These are phyloP conservation scores for Zaprionus lineosus DNA, from an alignment of 2,888 invertebrate genomes.

Conservation along the genomic window DNA sequence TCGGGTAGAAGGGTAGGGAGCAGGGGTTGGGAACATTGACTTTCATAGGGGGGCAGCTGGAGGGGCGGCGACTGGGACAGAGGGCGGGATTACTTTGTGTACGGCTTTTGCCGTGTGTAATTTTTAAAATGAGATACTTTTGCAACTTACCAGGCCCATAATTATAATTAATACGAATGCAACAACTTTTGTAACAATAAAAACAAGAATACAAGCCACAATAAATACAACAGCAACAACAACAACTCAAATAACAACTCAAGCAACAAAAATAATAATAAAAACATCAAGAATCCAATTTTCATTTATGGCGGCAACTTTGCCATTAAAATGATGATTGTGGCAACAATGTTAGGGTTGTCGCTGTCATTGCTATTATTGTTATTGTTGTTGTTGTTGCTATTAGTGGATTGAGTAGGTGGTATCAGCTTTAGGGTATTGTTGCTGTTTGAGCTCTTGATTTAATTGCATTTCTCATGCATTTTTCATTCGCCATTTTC, in stretches of 20 bases:
- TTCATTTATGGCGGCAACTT: slow-evolving; percentile 69
- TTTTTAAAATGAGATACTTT: slow-evolving; percentile 75
- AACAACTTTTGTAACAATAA: slow-evolving; percentile 18
- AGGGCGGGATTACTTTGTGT: slow-evolving; percentile 19
- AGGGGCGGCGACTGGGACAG: background rate
- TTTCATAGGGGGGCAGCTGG: background rate
- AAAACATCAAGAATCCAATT: slow-evolving; percentile 57
- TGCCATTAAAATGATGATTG: slow-evolving; percentile 63
- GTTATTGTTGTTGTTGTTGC: slow-evolving; percentile 11
- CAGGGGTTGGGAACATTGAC: background rate
- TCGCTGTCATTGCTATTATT: slow-evolving; percentile 10
- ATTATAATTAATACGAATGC: slow-evolving; percentile 71
- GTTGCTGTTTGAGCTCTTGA: slow-evolving; percentile 50
- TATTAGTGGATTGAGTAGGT: slow-evolving; percentile 25
- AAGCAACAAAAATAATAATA: slow-evolving; percentile 5
- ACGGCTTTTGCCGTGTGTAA: slow-evolving; percentile 47
- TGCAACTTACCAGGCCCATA: slow-evolving; percentile 64
- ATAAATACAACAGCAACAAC: slow-evolving; percentile 21
- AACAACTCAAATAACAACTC: slow-evolving; percentile 50
- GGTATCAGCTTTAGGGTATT: slow-evolving; percentile 10
- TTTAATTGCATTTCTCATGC: slow-evolving; percentile 74
- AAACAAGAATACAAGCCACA: slow-evolving; percentile 8
- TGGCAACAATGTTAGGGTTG: slow-evolving; percentile 49
- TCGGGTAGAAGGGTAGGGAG: too few species aligned
- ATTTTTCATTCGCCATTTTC: slow-evolving; percentile 52